These are phyloP conservation scores for Danio tinwini DNA, from an alignment of 2,797 vertebrate species.

Conservation along the genomic window DNA sequence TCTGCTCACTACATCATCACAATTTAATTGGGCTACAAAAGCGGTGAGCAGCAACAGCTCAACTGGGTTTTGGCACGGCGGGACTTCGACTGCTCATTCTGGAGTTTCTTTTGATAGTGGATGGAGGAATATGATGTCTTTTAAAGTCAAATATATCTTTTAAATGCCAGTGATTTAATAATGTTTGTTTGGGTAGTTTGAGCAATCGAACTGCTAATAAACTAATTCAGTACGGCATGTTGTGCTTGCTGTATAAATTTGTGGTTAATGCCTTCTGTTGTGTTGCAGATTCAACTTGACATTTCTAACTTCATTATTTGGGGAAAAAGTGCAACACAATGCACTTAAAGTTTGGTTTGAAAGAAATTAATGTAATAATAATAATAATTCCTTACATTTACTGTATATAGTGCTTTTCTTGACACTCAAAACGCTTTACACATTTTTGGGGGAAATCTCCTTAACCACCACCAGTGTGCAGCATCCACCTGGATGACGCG, in stretches of 20 bases:
- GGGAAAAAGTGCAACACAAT: not conserved
- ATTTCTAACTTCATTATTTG: not conserved
- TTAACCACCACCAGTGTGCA: too few relatives aligned
- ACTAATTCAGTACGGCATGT: not conserved
- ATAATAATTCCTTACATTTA: too few relatives aligned
- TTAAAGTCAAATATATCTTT: not conserved
- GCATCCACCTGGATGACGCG: too few relatives aligned
- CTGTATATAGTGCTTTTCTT: too few relatives aligned
- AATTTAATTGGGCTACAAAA: constrained; percentile 46
- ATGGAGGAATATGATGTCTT: not conserved
- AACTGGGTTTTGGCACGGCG: not conserved
- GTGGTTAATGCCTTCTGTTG: not conserved
- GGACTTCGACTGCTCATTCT: constrained; percentile 13
- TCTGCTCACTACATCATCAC: constrained; percentile 36
- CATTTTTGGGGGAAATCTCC: too few relatives aligned
- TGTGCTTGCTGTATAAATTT: not conserved
- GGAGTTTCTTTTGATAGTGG: not conserved
- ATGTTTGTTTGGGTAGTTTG: not conserved
- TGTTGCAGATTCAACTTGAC: not conserved
- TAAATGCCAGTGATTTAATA: not conserved
- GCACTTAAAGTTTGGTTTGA: not conserved
- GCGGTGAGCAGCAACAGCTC: not conserved
- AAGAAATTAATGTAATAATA: too few relatives aligned
- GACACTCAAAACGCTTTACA: too few relatives aligned
- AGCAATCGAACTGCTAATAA: not conserved